These are phyloP conservation scores for Bradypodion ventrale DNA, from an alignment of 2,797 vertebrate genomes.

Conservation along the genomic window DNA sequence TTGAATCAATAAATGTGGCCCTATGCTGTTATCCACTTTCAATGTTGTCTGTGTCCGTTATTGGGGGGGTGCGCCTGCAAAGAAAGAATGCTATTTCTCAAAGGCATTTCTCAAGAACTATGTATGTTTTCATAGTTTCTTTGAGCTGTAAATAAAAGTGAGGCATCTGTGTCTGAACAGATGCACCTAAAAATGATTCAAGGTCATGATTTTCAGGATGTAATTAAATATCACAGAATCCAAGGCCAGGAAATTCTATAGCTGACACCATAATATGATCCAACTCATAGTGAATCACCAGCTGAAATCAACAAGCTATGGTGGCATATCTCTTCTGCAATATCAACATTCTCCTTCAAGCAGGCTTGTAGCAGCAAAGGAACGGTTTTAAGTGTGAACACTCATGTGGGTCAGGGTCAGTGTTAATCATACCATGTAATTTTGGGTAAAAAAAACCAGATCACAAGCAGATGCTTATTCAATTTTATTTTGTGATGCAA, in stretches of 20 bases:
- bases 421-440: not conserved
- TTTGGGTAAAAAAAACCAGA: not conserved
- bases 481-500: not conserved
- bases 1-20: too few relatives aligned
- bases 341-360: not conserved
- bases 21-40: too few relatives aligned
- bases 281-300: not conserved
- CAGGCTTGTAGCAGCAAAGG: not conserved
- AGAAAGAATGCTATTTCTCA: slow-evolving; percentile 25
- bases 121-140: not conserved
- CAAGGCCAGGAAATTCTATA: not conserved
- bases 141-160: slow-evolving; percentile 20
- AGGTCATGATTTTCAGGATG: not conserved
- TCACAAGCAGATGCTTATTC: not conserved
- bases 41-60: too few relatives aligned
- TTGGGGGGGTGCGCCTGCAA: too few relatives aligned
- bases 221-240: not conserved
- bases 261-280: too few relatives aligned
- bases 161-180: not conserved
- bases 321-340: not conserved
- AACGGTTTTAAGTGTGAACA: not conserved
- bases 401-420: not conserved
- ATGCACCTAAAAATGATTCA: slow-evolving; percentile 1
- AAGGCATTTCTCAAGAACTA: slow-evolving; percentile 18
- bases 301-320: not conserved